Evolutionary conservation across 2,113 vertebrate genomes (phyloP).

Genomic region (Ptilonorhynchus violaceus): DNA sequence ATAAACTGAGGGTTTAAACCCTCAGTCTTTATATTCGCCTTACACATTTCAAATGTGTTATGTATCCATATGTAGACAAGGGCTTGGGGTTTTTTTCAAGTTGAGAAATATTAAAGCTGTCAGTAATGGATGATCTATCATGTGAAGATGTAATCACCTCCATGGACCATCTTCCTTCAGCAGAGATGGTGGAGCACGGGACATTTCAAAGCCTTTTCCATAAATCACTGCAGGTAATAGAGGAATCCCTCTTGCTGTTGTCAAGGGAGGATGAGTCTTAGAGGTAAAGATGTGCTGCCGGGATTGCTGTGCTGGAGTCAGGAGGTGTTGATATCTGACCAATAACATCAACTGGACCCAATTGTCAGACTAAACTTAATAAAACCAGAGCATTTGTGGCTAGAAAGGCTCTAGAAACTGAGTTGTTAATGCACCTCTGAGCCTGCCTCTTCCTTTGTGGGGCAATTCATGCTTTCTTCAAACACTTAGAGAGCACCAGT

Average conservation of each 20-base stretch:
- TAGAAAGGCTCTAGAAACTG: slow-evolving; percentile 9
- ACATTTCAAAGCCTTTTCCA: slow-evolving; percentile 59
- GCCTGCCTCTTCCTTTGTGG: slow-evolving; percentile 44
- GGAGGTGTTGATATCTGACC: background rate
- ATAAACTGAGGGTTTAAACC: slow-evolving; percentile 77
- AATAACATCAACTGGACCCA: background rate
- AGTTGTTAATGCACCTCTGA: slow-evolving; percentile 18
- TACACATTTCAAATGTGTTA: slow-evolving; percentile 67
- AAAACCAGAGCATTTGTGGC: slow-evolving; percentile 19
- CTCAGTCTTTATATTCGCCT: slow-evolving; percentile 46
- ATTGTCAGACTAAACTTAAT: background rate
- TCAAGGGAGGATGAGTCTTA: slow-evolving; percentile 35
- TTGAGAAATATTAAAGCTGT: slow-evolving; percentile 49
- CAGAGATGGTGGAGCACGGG: slow-evolving; percentile 48
- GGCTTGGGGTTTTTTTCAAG: background rate
- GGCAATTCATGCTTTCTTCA: slow-evolving; percentile 12
- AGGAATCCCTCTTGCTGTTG: slow-evolving; percentile 50
- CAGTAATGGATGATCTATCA: slow-evolving; percentile 63
- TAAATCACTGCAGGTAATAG: slow-evolving; percentile 56
- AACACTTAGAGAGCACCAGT: background rate
- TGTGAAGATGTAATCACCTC: slow-evolving; percentile 69
- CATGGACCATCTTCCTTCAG: slow-evolving; percentile 62
- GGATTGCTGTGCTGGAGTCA: background rate
- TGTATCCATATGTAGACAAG: slow-evolving; percentile 33
- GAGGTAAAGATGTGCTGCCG: slow-evolving; percentile 20